These are phyloP conservation scores for Megastigmus dorsalis DNA, from an alignment of 2,888 invertebrate genomes.

Conservation along the genomic window DNA sequence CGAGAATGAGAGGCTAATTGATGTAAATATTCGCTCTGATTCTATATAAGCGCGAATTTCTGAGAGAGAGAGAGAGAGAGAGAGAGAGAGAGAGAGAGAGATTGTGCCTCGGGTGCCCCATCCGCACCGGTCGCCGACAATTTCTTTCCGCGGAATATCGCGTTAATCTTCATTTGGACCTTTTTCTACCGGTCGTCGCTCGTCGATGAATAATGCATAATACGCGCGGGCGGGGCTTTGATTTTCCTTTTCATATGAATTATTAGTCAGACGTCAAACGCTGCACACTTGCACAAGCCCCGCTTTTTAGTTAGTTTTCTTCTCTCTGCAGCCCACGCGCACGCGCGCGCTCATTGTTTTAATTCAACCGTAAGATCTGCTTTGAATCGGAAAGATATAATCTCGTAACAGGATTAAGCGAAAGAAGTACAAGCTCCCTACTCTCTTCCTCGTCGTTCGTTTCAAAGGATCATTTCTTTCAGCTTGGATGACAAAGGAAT, in stretches of 20 bases:
- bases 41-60: slow-evolving; percentile 31
- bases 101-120: neutral
- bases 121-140: neutral
- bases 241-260: slow-evolving; percentile 47
- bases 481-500: neutral
- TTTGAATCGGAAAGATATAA: slow-evolving; percentile 23
- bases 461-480: neutral
- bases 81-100: too few species aligned
- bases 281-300: neutral
- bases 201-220: slow-evolving; percentile 49
- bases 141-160: slow-evolving; percentile 18
- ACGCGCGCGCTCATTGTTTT: slow-evolving; percentile 3
- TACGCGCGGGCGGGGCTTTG: too few species aligned
- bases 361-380: slow-evolving; percentile 4
- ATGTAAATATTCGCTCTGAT: slow-evolving; percentile 50
- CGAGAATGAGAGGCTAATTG: slow-evolving; percentile 50
- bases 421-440: too few species aligned
- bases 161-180: slow-evolving; percentile 46
- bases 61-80: too few species aligned
- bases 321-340: neutral
- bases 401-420: neutral
- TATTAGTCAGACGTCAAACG: slow-evolving; percentile 26
- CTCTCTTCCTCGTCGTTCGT: neutral
- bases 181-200: slow-evolving; percentile 4
- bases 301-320: neutral